These are phyloP conservation scores for Athripsodes cinereus DNA, from an alignment of 2,888 invertebrate species.

Conservation along the genomic window DNA sequence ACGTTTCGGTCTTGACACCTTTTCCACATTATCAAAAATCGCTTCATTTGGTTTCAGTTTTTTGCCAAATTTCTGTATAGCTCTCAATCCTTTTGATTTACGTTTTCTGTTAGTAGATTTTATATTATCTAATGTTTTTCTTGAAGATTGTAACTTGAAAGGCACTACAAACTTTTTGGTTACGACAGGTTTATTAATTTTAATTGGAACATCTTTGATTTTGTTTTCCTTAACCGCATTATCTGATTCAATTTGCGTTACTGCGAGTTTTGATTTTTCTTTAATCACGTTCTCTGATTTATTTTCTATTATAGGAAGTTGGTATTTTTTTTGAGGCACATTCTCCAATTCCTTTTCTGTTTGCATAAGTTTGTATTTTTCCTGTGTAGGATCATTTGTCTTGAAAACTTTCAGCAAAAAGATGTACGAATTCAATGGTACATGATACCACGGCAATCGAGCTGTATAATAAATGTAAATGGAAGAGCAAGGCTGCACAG, in stretches of 20 bases:
- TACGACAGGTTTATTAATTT: neutral
- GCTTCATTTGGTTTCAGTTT: neutral
- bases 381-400: neutral
- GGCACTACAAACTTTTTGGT: neutral
- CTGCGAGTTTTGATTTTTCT: too few species aligned
- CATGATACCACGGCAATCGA: conserved; percentile 5
- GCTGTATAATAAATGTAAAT: conserved; percentile 8
- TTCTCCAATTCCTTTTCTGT: too few species aligned
- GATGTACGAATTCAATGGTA: conserved; percentile 2
- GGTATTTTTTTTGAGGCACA: too few species aligned
- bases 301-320: too few species aligned
- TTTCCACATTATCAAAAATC: neutral
- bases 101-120: too few species aligned
- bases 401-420: conserved; percentile 6
- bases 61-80: neutral
- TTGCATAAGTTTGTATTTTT: too few species aligned
- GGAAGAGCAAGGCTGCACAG: too few species aligned
- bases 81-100: too few species aligned
- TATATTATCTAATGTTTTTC: too few species aligned
- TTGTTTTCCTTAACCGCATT: neutral
- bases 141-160: too few species aligned
- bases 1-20: neutral
- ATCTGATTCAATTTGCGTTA: too few species aligned
- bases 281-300: neutral
- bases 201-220: neutral